Base-by-base conservation (phyloP, 1,140 invertebrate species). In the Drosophila tristis region DNA sequence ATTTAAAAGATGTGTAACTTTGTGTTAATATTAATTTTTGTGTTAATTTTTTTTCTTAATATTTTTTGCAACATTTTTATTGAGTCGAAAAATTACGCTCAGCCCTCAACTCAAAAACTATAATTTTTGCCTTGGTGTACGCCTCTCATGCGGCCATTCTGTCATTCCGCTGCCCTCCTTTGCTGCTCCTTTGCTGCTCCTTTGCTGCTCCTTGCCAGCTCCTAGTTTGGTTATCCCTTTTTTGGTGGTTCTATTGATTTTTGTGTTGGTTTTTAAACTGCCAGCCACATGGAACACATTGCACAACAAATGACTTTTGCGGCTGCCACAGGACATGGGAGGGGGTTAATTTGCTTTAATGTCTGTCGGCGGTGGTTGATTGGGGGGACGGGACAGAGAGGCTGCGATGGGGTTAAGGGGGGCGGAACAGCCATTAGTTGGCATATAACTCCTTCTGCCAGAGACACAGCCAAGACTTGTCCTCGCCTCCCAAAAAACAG, bases 311-410 rank as follows among this genome's bases (percentile, higher is more conserved):
- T 89, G 84, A 89, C 84, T 87, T 87, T 80, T 72, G 82, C 55
- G 81, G 65, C 65, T 78, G 74, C n/a, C 23, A 31, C n/a, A 20
- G n/a, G 31, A 9, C 5, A 13, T 29, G 31, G n/a, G 29, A 11
- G 25, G 80, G 78, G 90, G 90, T 90, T 91, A 91, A 91, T 91
- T 91, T 91, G 90, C 84, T 85, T 90, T 81, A 90, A 90, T 90
- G 86, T 81, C 66, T 70, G 49, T n/a, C 20, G 29, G 15, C 15
- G 5, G 39, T 39, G 54, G 0, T 16, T 20, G 56, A 51, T 4
- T 11, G 8, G 49, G 5, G 57, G 29, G 1, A 15, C 53, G 64
- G 66, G 57, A 45, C 74, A 75, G 86, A 75, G 86, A 80, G 71
- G 66, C 65, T 57, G 8, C 39, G 47, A 47, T 39, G 42, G 54